Conservation (phyloP, 2,888 invertebrate genomes). For the Baronia brevicornis region DNA sequence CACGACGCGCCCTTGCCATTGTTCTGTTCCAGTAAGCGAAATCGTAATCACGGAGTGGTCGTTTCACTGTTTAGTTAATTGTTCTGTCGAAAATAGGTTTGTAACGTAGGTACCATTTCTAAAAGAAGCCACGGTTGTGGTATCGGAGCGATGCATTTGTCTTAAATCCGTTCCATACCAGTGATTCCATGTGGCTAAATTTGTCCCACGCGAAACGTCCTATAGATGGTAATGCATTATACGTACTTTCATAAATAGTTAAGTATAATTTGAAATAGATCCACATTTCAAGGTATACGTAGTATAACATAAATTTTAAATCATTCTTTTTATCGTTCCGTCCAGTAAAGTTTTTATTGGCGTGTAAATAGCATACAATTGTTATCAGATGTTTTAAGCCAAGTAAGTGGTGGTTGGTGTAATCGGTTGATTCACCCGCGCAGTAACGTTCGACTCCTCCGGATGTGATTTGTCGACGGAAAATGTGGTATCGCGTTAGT, state of each 20-base stretch:
- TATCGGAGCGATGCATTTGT: no score
- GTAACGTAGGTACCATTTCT: slow-evolving; percentile 4
- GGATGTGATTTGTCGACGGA: slow-evolving; percentile 73
- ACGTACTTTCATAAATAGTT: no score
- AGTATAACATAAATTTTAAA: no score
- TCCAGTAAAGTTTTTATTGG: slow-evolving; percentile 20
- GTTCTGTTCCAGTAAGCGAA: slow-evolving; percentile 64
- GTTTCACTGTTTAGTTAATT: slow-evolving; percentile 33
- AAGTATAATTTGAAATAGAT: no score
- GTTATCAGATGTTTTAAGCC: slow-evolving; percentile 49
- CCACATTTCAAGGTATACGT: no score
- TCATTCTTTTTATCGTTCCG: slow-evolving; percentile 10
- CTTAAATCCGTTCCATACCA: no score
- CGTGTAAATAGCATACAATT: slow-evolving; percentile 35
- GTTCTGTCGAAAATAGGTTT: slow-evolving; percentile 10
- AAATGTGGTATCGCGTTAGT: slow-evolving; percentile 66
- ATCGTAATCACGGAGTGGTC: slow-evolving; percentile 54
- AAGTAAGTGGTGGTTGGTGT: slow-evolving; percentile 40
- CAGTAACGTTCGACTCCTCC: slow-evolving; percentile 51
- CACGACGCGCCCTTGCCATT: slow-evolving; percentile 48
- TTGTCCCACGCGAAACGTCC: no score
- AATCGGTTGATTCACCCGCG: slow-evolving; percentile 61
- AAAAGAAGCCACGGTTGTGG: slow-evolving; percentile 7
- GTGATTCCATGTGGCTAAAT: no score
- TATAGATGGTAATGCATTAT: no score